Evolutionary conservation across 2,888 invertebrate species (phyloP), one percentile per base, ranked within the genome.

Genomic region (Trachelus tabidus): DNA sequence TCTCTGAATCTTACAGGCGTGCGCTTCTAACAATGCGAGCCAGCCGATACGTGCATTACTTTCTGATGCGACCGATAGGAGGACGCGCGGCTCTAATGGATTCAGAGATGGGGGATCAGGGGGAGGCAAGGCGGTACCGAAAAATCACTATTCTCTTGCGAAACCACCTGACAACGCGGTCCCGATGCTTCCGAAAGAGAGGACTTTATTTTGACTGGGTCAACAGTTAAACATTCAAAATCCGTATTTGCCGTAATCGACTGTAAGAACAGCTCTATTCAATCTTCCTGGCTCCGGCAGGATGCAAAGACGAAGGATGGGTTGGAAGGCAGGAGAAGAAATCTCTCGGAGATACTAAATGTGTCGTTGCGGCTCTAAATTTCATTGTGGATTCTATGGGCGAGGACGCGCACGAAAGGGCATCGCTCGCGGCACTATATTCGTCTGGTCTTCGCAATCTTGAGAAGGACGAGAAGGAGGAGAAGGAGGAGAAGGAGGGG

Each of bases 401-500:
- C 12, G n/a, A 73, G n/a, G n/a, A 35, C 34, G 73, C 69, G 73
- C 34, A 23, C 4, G 34, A 73, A 81, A 78, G 78, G 73, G 74
- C 77, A 75, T 69, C 69, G 69, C 69, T 76, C 76, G 77, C 73
- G 76, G 68, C 73, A 78, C 71, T 76, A 34, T 73, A 76, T 73
- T 77, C 56, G 33, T 30, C 23, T 33, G 30, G 73, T 75, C 34
- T 12, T 56, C 12, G 56, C 40, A 37, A 68, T 68, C 75, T 37
- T 33, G 34, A n/a, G 77, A 79, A 75, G 68, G 77, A 79, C 34
- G 34, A n/a, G 76, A 79, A 75, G 68, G 77, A 79, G 37, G 34
- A 15, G 77, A 79, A 75, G 68, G 77, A 79, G 69, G 34, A 11
- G 77, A 79, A 73, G 68, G 77, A 78, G 69, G 77, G 78, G 77